These are phyloP conservation scores for Sciurus niger DNA, from an alignment of 2,113 vertebrate genomes.

Conservation along the genomic window DNA sequence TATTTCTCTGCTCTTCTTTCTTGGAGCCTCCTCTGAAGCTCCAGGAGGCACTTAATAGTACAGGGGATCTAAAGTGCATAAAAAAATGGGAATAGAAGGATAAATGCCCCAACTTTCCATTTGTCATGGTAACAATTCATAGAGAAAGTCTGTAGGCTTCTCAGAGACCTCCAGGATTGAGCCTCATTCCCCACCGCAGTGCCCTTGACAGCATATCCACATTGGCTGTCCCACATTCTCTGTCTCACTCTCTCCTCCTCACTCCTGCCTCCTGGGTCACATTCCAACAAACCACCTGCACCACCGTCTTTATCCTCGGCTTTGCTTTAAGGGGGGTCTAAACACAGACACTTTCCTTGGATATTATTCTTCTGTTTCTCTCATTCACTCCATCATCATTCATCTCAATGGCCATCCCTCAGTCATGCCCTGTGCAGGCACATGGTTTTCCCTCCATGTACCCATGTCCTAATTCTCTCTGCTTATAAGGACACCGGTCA, in stretches of 20 bases:
- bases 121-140: background rate
- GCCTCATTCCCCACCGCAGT: background rate
- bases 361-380: background rate
- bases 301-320: background rate
- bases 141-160: background rate
- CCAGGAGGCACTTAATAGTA: background rate
- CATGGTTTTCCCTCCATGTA: background rate
- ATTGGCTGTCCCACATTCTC: background rate
- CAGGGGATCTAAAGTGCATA: background rate
- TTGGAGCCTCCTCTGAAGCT: background rate
- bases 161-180: background rate
- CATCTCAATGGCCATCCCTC: background rate
- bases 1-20: constrained; percentile 15
- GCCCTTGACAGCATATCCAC: background rate
- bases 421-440: background rate
- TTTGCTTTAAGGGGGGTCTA: background rate
- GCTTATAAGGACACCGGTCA: background rate
- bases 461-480: background rate
- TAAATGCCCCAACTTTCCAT: background rate
- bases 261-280: background rate
- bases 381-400: background rate
- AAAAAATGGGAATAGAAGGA: background rate
- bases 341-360: background rate
- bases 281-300: background rate
- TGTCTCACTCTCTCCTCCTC: background rate